phyloP scores from a whole-genome alignment of 1,140 invertebrate species.

The Leptoteleia sp. region DNA sequence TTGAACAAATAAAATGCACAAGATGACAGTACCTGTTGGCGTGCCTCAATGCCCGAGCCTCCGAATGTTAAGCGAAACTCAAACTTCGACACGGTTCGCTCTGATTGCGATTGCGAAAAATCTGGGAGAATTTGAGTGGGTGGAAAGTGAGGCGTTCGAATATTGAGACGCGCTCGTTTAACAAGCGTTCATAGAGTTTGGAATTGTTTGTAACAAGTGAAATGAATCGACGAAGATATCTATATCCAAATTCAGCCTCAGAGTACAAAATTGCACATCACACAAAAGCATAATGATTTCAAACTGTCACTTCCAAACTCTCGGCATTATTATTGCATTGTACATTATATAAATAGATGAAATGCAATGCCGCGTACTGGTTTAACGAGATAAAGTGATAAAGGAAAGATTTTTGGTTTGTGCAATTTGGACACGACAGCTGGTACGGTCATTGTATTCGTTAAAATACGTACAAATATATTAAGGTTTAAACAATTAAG shows the following conservation, averaged over 20 bases:
- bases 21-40: conserved; percentile 64
- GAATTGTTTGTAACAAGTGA: conserved; percentile 37
- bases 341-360: conserved; percentile 18
- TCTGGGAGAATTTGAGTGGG: conserved; percentile 1
- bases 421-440: conserved; percentile 48
- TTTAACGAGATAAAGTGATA: conserved; percentile 28
- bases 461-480: background rate
- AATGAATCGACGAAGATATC: conserved; percentile 9
- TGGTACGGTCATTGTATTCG: conserved; percentile 14
- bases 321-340: conserved; percentile 24
- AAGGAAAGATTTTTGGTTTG: conserved; percentile 18
- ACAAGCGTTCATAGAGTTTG: conserved; percentile 42
- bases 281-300: conserved; percentile 1
- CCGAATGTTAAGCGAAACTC: background rate
- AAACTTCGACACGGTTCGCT: background rate
- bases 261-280: conserved; percentile 59
- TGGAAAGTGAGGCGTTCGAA: background rate
- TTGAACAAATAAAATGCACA: conserved; percentile 60
- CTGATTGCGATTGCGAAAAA: too few relatives aligned
- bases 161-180: conserved; percentile 19
- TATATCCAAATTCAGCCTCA: conserved; percentile 44
- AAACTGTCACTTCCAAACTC: conserved; percentile 53
- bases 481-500: background rate
- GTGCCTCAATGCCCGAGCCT: conserved; percentile 14
- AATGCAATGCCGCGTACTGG: conserved; percentile 21